These are phyloP conservation scores for Vicugna pacos DNA, from an alignment of 2,113 vertebrate species.

Conservation along the genomic window DNA sequence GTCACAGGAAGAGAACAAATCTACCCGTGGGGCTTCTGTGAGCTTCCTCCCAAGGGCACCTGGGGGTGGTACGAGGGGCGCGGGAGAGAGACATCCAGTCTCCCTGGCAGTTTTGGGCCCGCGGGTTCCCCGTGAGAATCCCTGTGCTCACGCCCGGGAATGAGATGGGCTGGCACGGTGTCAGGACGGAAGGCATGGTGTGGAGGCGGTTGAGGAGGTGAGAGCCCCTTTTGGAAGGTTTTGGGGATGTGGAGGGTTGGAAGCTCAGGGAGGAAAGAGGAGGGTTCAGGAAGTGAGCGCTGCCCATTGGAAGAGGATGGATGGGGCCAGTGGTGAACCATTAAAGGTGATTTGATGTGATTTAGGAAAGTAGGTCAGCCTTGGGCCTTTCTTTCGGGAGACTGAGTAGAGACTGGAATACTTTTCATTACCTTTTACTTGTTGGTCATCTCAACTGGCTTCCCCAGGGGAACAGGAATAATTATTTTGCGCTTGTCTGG, in stretches of 20 bases:
- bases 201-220: no score
- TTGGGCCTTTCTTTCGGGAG: neutral
- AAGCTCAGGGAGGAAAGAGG: neutral
- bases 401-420: neutral
- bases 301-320: neutral
- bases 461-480: neutral
- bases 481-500: neutral
- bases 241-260: neutral
- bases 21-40: neutral
- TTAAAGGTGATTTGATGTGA: neutral
- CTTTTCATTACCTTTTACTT: slow-evolving; percentile 12
- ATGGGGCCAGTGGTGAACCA: neutral
- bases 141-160: neutral
- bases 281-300: neutral
- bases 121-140: neutral
- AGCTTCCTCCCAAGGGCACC: neutral
- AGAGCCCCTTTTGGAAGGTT: neutral
- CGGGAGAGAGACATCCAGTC: neutral
- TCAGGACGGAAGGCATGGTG: neutral
- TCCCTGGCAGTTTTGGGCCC: neutral
- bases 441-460: neutral
- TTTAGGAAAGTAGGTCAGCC: neutral
- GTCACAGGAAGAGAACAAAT: neutral
- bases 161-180: neutral
- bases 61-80: no score